Percentiles rank a stretch among this genome's conserved stretches.
Evolutionary conservation across 2,888 invertebrate genomes (phyloP).

Genomic region (Trachelus troglodyta): DNA sequence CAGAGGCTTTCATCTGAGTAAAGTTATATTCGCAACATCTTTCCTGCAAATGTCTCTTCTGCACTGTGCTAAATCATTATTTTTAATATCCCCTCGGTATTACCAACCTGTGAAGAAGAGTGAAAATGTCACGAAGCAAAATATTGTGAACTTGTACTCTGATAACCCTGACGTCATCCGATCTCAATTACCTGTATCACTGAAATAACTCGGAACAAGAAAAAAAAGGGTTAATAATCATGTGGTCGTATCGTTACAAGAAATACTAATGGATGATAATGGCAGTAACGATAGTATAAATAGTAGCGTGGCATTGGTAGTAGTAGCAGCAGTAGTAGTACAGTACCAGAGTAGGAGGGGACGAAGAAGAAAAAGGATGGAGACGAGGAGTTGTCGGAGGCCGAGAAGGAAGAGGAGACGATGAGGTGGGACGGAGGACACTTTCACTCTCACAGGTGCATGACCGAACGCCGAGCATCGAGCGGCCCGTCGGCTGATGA

Average conservation of each 20-base stretch:
- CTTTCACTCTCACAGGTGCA: slow-evolving; percentile 66
- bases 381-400: slow-evolving; percentile 11
- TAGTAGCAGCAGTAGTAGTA: neutral
- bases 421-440: slow-evolving; percentile 50
- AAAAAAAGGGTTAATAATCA: neutral
- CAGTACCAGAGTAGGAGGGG: slow-evolving; percentile 6
- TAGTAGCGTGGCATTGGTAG: neutral
- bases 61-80: neutral
- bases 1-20: neutral
- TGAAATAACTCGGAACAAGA: neutral
- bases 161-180: neutral
- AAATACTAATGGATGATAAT: neutral
- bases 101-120: neutral
- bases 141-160: neutral
- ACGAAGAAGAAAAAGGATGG: neutral
- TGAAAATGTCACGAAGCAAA: neutral
- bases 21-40: neutral
- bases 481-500: neutral
- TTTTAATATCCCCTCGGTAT: neutral
- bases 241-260: neutral
- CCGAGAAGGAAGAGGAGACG: slow-evolving; percentile 15
- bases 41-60: neutral
- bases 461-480: slow-evolving; percentile 51
- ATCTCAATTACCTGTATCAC: neutral
- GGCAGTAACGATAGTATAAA: neutral